Base-by-base conservation (phyloP, 2,113 vertebrate genomes). In the Lophochroa leadbeateri region DNA sequence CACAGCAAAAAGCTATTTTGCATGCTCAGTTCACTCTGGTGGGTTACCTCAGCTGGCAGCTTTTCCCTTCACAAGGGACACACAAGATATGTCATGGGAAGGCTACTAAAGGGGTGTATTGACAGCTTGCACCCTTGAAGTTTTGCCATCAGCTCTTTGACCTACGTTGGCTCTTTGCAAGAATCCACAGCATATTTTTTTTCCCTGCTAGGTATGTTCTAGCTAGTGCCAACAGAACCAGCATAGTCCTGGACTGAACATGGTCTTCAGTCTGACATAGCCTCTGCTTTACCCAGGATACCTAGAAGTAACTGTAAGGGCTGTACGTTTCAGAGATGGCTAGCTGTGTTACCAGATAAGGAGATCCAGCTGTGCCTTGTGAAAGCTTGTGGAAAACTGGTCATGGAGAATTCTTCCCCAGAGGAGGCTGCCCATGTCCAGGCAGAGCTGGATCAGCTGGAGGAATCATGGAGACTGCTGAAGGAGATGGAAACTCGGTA, bases 301-400 rank as follows among this genome's bases (percentile, higher is more conserved):
- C 74, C 65, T 91, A 76, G 88, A 77, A 96, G 82, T 96, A 95
- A 97, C 61, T 90, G 21, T 95, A 86, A 94, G 77, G 82, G 49
- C 92, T 96, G 72, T 97, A 88, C 39, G 1, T 97, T 93, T 78
- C 97, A 99, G 99, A 98, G 83, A 95, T 97, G 98, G 41, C 96
- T 99, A 61, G 98, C 96, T 27, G 99, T 99, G 72, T 98, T 99
- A 88, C 98, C 98, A 5, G 98, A 98, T 97, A 99, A 98, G 96
- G 99, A 99, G 96, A 97, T 98, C 55, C 98, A 98, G 84, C 97
- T 99, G 80, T 97, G 98, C 52, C 97, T 98, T 88, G 94, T 98
- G 10, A 98, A 99, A 67, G 97, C 96, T 3, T 98, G 97, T 61
- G 98, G 98, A 79, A 97, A 97, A 64, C 60, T 88, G 28, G 98